Conservation (phyloP, 1,140 invertebrate species). For the Lepidotrigona ventralis region DNA sequence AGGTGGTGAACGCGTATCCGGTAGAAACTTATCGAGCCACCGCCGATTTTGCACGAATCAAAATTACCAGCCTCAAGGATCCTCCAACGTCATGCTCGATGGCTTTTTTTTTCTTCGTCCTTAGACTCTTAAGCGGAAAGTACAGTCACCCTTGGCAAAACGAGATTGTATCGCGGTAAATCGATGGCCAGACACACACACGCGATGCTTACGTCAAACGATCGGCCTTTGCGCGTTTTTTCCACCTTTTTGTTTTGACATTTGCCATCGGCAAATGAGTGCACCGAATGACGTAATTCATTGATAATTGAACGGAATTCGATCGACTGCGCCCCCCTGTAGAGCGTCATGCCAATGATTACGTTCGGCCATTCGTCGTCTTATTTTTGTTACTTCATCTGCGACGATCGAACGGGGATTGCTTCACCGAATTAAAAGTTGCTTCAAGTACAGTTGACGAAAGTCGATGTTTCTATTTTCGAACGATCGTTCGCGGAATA, state of each 20-base stretch:
- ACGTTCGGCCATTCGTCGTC: not conserved
- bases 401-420: not conserved
- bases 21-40: conserved; percentile 1
- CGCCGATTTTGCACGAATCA: conserved; percentile 26
- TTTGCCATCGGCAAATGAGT: conserved; percentile 23
- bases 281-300: conserved; percentile 47
- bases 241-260: conserved; percentile 15
- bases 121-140: not conserved
- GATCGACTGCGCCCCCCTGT: conserved; percentile 30
- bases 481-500: not conserved
- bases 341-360: conserved; percentile 6
- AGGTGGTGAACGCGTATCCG: not conserved
- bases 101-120: too few relatives aligned
- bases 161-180: not conserved
- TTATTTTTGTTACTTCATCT: not conserved
- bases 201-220: conserved; percentile 4
- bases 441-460: not conserved
- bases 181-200: too few relatives aligned
- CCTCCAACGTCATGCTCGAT: not conserved
- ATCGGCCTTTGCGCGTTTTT: too few relatives aligned
- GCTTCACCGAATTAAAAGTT: not conserved
- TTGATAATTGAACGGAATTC: conserved; percentile 53
- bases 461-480: not conserved
- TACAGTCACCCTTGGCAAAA: not conserved
- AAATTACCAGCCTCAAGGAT: conserved; percentile 16